phyloP scores from a whole-genome alignment of 1,140 invertebrate species.

The Frieseomelitta varia region DNA sequence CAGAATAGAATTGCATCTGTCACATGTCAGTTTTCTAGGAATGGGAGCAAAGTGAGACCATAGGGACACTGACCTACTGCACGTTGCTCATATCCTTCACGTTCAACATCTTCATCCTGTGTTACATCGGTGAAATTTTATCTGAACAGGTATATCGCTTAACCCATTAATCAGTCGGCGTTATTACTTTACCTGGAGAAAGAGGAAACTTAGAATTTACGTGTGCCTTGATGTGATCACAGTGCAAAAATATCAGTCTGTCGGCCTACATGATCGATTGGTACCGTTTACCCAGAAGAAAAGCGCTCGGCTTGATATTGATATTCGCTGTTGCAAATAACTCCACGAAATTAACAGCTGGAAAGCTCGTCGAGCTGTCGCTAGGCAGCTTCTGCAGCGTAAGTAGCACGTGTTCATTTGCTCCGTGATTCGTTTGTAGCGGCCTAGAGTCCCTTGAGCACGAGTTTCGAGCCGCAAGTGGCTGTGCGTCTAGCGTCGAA shows the following conservation, averaged over 20 bases:
- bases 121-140: conserved; percentile 69
- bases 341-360: conserved; percentile 65
- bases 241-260: conserved; percentile 61
- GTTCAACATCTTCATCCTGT: conserved; percentile 73
- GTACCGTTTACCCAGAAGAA: conserved; percentile 65
- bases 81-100: conserved; percentile 65
- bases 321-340: conserved; percentile 62
- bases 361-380: conserved; percentile 64
- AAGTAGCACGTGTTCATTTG: conserved; percentile 17
- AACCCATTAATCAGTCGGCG: no score
- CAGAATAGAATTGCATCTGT: neutral
- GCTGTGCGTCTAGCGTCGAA: no score
- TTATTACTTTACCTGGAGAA: neutral
- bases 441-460: no score
- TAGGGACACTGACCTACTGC: conserved; percentile 61
- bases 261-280: conserved; percentile 68
- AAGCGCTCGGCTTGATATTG: conserved; percentile 58
- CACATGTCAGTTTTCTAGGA: conserved; percentile 63
- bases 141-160: conserved; percentile 65
- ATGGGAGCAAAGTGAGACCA: conserved; percentile 65
- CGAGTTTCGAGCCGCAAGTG: no score
- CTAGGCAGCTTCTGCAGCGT: conserved; percentile 68
- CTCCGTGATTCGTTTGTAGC: no score
- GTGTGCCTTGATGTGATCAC: neutral
- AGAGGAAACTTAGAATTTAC: neutral